phyloP scores from a whole-genome alignment of 2,113 vertebrate genomes.

The Indri indri region DNA sequence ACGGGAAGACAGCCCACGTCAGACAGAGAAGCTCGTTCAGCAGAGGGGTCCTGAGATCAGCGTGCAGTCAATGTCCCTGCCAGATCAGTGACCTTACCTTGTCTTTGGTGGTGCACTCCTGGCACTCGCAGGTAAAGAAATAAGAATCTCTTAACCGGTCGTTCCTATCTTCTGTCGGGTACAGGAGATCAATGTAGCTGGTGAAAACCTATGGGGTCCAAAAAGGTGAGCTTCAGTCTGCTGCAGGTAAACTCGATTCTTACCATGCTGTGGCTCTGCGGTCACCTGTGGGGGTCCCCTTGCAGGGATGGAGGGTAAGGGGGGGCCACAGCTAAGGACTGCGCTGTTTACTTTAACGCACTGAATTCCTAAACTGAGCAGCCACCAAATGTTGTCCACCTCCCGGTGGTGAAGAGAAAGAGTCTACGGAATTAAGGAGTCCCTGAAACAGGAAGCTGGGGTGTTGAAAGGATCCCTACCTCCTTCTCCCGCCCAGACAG shows the following conservation, averaged over 20 bases:
- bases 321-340: fast-evolving
- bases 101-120: conserved; percentile 89
- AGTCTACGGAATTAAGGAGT: background rate
- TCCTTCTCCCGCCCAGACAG: background rate
- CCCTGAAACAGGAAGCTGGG: background rate
- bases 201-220: conserved; percentile 89
- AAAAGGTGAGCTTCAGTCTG: background rate
- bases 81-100: conserved; percentile 82
- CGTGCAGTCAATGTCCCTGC: fast-evolving
- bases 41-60: no score
- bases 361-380: background rate
- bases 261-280: background rate
- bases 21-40: fast-evolving
- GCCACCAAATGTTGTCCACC: fast-evolving
- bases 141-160: conserved; percentile 91
- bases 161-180: conserved; percentile 95
- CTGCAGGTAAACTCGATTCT: fast-evolving
- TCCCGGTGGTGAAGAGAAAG: background rate
- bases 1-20: background rate
- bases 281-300: fast-evolving
- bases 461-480: background rate
- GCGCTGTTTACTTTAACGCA: fast-evolving
- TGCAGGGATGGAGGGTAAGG: background rate
- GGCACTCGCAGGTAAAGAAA: conserved; percentile 94
- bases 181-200: conserved; percentile 97